Conservation (phyloP, 1,140 invertebrate genomes). For the Drosophila pruinosa region DNA sequence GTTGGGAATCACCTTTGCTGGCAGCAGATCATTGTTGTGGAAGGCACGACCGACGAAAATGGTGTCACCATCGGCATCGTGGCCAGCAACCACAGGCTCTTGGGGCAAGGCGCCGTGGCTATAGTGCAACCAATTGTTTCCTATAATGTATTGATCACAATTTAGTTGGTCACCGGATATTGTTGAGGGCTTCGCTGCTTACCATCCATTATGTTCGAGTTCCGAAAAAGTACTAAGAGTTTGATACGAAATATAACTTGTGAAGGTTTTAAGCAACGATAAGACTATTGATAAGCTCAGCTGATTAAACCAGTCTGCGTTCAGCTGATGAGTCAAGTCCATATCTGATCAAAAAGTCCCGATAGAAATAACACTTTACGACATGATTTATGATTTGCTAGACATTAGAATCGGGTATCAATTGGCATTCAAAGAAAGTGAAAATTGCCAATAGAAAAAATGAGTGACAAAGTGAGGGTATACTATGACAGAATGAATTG, state of each 20-base stretch:
- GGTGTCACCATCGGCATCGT: constrained; percentile 87
- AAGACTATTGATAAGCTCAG: constrained; percentile 9
- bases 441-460: not conserved
- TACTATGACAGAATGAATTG: not conserved
- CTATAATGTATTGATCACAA: constrained; percentile 20
- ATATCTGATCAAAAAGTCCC: not conserved
- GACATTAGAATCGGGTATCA: not conserved
- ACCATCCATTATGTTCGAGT: constrained; percentile 56
- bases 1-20: constrained; percentile 89
- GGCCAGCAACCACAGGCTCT: constrained; percentile 87
- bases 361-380: not conserved
- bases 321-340: constrained; percentile 11
- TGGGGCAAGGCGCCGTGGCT: constrained; percentile 64
- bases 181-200: constrained; percentile 17
- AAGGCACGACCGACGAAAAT: constrained; percentile 90
- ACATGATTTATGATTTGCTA: not conserved
- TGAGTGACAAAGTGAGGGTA: not conserved
- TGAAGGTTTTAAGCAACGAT: not conserved
- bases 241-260: constrained; percentile 1
- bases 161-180: not conserved
- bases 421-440: not conserved
- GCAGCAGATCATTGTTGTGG: constrained; percentile 89
- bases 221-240: constrained; percentile 28
- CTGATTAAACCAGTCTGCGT: not conserved
- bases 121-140: constrained; percentile 61